Evolutionary conservation across 2,797 vertebrate species (phyloP).

Genomic region (Alfaro cultratus): DNA sequence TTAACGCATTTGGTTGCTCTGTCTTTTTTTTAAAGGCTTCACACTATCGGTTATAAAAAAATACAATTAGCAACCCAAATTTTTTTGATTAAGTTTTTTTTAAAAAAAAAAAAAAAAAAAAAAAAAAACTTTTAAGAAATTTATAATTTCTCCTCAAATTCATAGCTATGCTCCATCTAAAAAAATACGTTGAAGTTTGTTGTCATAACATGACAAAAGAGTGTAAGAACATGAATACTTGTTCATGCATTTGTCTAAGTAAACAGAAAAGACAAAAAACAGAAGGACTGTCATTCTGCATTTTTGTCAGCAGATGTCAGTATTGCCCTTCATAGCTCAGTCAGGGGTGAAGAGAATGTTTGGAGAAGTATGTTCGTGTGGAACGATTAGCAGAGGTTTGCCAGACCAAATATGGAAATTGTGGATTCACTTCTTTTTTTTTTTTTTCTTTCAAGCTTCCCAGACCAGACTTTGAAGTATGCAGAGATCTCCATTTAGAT

Average conservation of each 20-base stretch:
- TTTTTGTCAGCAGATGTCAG: slow-evolving; percentile 82
- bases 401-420: slow-evolving; percentile 83
- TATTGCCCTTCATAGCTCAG: slow-evolving; percentile 50
- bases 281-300: slow-evolving; percentile 18
- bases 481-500: slow-evolving; percentile 50
- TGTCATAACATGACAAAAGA: neutral
- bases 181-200: neutral
- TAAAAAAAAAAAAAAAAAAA: neutral
- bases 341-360: slow-evolving; percentile 46
- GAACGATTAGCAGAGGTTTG: slow-evolving; percentile 57
- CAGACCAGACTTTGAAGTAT: slow-evolving; percentile 63
- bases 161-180: neutral
- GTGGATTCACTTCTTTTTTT: slow-evolving; percentile 46
- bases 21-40: no score
- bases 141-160: neutral
- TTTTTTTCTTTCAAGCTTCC: slow-evolving; percentile 29
- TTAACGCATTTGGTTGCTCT: no score
- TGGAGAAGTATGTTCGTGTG: slow-evolving; percentile 48
- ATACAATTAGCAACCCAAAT: neutral
- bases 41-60: no score
- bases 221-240: neutral
- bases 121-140: neutral
- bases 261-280: no score
- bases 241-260: neutral
- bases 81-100: neutral